Evolutionary conservation across 2,888 invertebrate species (phyloP).

Genomic region (Anodontia alba): DNA sequence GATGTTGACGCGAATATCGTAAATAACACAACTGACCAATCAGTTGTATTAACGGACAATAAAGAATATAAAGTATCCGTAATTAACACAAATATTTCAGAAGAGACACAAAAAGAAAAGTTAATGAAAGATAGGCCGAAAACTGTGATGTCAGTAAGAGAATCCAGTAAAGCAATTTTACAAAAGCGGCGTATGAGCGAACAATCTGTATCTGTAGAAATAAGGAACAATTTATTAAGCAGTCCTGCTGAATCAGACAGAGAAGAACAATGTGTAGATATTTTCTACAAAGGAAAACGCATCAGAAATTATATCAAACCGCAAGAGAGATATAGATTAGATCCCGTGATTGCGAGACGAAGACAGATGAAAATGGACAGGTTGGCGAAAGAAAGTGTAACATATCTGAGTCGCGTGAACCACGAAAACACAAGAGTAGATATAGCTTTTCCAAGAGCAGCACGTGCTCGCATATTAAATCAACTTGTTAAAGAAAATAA

Average conservation of each 20-base stretch:
- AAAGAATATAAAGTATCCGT: no score
- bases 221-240: no score
- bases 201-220: neutral
- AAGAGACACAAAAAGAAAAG: no score
- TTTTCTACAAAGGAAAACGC: slow-evolving; percentile 50
- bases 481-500: slow-evolving; percentile 61
- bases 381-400: slow-evolving; percentile 56
- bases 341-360: slow-evolving; percentile 59
- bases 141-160: no score
- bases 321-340: slow-evolving; percentile 65
- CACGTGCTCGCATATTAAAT: slow-evolving; percentile 55
- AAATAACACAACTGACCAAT: no score
- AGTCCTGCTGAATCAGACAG: no score
- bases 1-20: no score
- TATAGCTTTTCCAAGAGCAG: slow-evolving; percentile 61
- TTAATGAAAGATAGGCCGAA: no score
- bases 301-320: slow-evolving; percentile 63
- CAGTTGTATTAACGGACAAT: no score
- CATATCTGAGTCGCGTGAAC: slow-evolving; percentile 56
- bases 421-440: slow-evolving; percentile 58
- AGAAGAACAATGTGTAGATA: slow-evolving; percentile 5
- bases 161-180: neutral
- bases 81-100: no score
- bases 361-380: slow-evolving; percentile 62
- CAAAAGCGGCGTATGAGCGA: neutral